Evolutionary conservation across 2,888 invertebrate species (phyloP).

Genomic region (Spisula solida): DNA sequence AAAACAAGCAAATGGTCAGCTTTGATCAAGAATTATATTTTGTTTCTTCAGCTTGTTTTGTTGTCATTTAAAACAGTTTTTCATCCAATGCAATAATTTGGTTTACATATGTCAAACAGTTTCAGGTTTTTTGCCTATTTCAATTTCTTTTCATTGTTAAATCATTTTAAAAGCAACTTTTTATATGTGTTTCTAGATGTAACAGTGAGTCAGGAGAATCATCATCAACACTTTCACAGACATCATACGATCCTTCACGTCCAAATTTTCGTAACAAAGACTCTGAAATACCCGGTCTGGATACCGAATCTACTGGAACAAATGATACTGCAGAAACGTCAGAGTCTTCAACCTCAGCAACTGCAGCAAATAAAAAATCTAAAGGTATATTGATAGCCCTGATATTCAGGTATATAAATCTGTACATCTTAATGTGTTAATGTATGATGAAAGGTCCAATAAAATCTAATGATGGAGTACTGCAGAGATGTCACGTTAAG

Average conservation of each 20-base stretch:
- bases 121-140: no score
- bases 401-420: neutral
- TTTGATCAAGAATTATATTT: no score
- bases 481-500: no score
- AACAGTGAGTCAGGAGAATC: constrained; percentile 74
- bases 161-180: neutral
- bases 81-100: no score
- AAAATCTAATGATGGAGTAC: no score
- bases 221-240: constrained; percentile 84
- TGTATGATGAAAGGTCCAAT: neutral
- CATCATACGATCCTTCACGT: constrained; percentile 84
- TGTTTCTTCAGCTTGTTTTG: no score
- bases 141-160: no score
- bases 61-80: no score
- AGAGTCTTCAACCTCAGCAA: constrained; percentile 49
- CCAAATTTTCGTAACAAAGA: constrained; percentile 81
- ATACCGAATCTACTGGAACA: constrained; percentile 69
- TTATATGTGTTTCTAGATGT: constrained; percentile 50
- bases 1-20: no score
- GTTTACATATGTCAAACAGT: no score
- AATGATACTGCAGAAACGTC: constrained; percentile 60
- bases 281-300: constrained; percentile 83
- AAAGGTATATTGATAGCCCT: constrained; percentile 58
- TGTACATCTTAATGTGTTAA: neutral
- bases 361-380: constrained; percentile 56